A percentile compares a stretch with the other conserved stretches of the same genome.
phyloP scores from a whole-genome alignment of 2,888 invertebrate species.

The Charanyca ferruginea region DNA sequence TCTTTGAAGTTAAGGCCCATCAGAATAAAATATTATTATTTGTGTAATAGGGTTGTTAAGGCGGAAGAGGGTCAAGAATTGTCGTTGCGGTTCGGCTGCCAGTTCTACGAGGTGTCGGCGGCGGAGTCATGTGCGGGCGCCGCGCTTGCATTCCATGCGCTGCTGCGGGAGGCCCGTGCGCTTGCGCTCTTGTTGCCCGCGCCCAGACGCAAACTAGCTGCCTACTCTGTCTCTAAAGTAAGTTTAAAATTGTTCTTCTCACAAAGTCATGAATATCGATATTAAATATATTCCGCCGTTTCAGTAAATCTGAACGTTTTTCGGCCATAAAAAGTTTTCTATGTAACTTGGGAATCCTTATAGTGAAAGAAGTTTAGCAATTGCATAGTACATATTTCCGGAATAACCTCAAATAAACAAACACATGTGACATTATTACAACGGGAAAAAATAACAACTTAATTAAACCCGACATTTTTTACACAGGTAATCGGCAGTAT shows the following conservation, averaged over 20 bases:
- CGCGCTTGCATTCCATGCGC: slow-evolving; percentile 94
- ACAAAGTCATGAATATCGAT: neutral
- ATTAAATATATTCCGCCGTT: neutral
- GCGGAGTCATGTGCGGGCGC: slow-evolving; percentile 96
- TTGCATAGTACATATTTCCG: neutral
- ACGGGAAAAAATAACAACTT: neutral
- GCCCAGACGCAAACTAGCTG: slow-evolving; percentile 94
- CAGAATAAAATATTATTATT: slow-evolving; percentile 27
- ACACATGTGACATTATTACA: slow-evolving; percentile 6
- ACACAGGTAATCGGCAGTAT: slow-evolving; percentile 93
- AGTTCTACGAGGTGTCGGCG: slow-evolving; percentile 96
- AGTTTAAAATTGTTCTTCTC: neutral
- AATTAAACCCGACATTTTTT: slow-evolving; percentile 35
- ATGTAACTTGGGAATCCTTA: too few species aligned
- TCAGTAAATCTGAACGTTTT: neutral
- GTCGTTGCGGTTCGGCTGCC: slow-evolving; percentile 94
- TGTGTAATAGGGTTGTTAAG: slow-evolving; percentile 92
- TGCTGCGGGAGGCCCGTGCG: slow-evolving; percentile 94
- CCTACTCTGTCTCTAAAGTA: slow-evolving; percentile 95
- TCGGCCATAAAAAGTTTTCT: too few species aligned
- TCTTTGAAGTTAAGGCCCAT: slow-evolving; percentile 1
- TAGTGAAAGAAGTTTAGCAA: neutral
- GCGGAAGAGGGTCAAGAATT: slow-evolving; percentile 95
- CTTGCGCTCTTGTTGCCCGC: slow-evolving; percentile 93
- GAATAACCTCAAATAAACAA: neutral